Evolutionary conservation across 2,113 vertebrate genomes (phyloP), one percentile per base, ranked within the genome.

Genomic region (Phocoena phocoena): DNA sequence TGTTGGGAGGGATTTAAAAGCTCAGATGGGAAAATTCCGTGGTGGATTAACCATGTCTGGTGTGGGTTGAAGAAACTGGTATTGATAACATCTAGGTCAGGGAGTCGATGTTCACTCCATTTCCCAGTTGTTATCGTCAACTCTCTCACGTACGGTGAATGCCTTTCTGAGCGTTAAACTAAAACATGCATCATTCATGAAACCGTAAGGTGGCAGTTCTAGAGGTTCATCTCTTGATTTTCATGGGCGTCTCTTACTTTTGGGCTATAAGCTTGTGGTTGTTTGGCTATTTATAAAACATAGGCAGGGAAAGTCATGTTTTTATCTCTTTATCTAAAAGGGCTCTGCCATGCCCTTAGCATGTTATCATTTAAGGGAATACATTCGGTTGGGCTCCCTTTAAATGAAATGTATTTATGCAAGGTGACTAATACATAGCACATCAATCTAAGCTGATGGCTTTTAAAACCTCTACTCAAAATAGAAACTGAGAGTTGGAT

Each of bases 391-490:
- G 38, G 26, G 21, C 88, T 97, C 53, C 47, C 87, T 94, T 83
- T 95, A 81, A 96, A 83, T 68, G 41, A 96, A 96, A 84, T 38
- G 71, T 74, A 93, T 92, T 95, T 96, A 95, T 96, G 41, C 33
- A 84, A 60, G 67, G 96, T 96, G 96, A 98, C 89, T 97, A 95
- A 97, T 85, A 79, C 94, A 81, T 90, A 84, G 73, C 83, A 86
- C 88, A 94, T 97, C 92, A 76, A 89, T 97, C 89, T 93, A 84
- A 92, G 63, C 31, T 77, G 96, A 91, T 96, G 96, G 83, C 89
- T 81, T 97, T 97, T 97, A 86, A 95, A 97, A 83, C 77, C 65
- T 96, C 77, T 84, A 38, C 82, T 97, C 41, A 87, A 82, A 97
- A 98, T 98, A 98, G 96, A 95, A 95, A 81, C 63, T 33, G 50